phyloP scores from a whole-genome alignment of 2,113 vertebrate species.

The Climacteris rufus region DNA sequence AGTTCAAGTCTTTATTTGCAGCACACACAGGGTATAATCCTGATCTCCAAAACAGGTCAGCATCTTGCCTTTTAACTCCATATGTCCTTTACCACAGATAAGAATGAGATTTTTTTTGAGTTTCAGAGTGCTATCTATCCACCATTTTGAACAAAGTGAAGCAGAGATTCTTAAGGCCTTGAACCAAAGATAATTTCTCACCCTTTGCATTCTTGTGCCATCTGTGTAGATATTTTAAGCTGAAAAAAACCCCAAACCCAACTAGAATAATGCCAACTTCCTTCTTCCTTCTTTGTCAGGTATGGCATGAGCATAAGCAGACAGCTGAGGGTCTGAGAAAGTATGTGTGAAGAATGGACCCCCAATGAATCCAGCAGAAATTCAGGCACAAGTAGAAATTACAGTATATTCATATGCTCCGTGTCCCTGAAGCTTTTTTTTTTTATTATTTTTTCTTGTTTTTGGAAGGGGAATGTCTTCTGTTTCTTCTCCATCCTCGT shows the following conservation, averaged over 20 bases:
- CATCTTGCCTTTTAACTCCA: not conserved
- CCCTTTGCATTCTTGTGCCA: not conserved
- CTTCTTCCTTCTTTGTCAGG: not conserved
- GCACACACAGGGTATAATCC: not conserved
- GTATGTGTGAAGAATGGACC: not conserved
- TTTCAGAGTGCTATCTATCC: not conserved
- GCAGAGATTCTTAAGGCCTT: not conserved
- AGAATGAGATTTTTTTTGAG: not conserved
- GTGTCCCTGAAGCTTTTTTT: not conserved
- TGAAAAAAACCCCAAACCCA: rapidly evolving
- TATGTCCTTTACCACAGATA: not conserved
- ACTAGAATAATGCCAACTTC: not conserved
- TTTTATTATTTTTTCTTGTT: not conserved
- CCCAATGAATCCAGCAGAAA: not conserved
- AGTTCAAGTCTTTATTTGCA: not conserved
- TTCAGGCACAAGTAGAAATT: not conserved
- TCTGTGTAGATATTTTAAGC: not conserved
- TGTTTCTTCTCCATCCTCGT: not conserved
- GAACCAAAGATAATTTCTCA: not conserved
- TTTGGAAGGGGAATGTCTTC: rapidly evolving
- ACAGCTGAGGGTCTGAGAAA: not conserved
- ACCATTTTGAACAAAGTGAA: not conserved
- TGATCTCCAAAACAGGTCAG: not conserved
- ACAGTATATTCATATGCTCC: not conserved
- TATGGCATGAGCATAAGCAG: not conserved